Percentiles rank a stretch among this genome's conserved stretches.
These are phyloP conservation scores for Arctocebus calabarensis DNA, from an alignment of 2,797 vertebrate genomes.

Conservation along the genomic window DNA sequence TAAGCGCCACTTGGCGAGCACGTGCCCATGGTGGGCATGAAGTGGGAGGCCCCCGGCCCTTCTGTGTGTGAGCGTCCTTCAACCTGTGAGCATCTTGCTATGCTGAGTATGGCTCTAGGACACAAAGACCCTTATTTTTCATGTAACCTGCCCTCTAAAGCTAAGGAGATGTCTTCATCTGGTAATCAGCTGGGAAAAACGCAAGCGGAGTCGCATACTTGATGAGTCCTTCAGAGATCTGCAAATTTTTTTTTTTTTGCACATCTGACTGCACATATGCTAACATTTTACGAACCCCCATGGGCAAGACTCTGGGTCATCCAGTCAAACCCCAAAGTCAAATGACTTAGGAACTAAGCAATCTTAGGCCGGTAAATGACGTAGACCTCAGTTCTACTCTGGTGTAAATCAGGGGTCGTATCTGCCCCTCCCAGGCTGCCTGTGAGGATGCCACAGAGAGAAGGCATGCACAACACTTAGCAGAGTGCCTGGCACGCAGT, in stretches of 20 bases:
- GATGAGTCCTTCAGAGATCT: neutral
- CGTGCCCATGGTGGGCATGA: accelerated
- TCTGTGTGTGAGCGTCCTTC: accelerated
- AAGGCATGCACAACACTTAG: neutral
- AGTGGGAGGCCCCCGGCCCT: neutral
- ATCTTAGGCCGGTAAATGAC: no score
- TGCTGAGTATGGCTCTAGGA: neutral
- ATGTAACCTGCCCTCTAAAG: neutral
- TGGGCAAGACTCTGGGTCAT: neutral
- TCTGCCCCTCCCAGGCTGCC: neutral
- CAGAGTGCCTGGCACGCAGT: neutral
- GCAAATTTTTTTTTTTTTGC: neutral
- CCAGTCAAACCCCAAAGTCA: neutral
- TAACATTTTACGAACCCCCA: neutral
- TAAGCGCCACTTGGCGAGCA: no score
- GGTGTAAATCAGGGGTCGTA: neutral
- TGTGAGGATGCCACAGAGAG: neutral
- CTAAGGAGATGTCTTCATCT: neutral
- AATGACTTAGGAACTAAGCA: neutral
- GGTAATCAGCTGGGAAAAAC: neutral
- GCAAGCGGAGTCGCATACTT: neutral
- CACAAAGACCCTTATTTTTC: neutral
- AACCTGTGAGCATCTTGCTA: neutral
- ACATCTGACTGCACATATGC: neutral
- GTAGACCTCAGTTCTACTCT: no score